Evolutionary conservation across 2,888 invertebrate genomes (phyloP).

Genomic region (Noctua comes): DNA sequence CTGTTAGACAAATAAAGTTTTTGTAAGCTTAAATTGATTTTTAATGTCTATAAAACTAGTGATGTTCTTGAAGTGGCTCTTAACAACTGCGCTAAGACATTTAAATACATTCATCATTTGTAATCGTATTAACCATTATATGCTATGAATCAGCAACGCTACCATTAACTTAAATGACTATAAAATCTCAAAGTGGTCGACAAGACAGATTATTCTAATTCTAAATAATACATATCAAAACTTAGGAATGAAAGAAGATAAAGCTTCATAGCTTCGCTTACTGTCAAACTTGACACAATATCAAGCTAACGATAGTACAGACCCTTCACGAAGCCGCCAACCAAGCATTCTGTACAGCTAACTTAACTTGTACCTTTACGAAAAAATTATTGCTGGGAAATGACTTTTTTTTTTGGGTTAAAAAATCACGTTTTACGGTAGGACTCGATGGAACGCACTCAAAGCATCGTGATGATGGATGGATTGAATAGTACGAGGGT

Average conservation of each 20-base stretch:
- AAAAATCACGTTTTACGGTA: no score
- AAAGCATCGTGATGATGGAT: no score
- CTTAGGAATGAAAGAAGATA: slow-evolving; percentile 57
- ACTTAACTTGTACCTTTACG: no score
- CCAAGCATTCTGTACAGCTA: no score
- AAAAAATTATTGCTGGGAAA: no score
- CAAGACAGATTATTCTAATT: background rate
- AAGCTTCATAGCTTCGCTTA: background rate
- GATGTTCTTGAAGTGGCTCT: slow-evolving; percentile 3
- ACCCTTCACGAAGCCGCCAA: no score
- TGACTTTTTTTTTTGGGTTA: no score
- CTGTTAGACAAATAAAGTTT: no score
- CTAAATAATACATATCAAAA: slow-evolving; percentile 6
- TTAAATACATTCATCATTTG: background rate
- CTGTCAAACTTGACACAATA: background rate
- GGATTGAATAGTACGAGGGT: no score
- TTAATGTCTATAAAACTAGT: background rate
- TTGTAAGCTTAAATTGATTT: background rate
- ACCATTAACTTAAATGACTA: slow-evolving; percentile 8
- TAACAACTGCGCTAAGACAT: background rate
- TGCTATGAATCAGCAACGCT: background rate
- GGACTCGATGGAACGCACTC: no score
- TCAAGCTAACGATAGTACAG: background rate
- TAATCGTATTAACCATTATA: background rate
- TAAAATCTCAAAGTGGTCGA: background rate